These are phyloP conservation scores for Actenoides lindsayi DNA, from an alignment of 2,113 vertebrate species.

Conservation along the genomic window DNA sequence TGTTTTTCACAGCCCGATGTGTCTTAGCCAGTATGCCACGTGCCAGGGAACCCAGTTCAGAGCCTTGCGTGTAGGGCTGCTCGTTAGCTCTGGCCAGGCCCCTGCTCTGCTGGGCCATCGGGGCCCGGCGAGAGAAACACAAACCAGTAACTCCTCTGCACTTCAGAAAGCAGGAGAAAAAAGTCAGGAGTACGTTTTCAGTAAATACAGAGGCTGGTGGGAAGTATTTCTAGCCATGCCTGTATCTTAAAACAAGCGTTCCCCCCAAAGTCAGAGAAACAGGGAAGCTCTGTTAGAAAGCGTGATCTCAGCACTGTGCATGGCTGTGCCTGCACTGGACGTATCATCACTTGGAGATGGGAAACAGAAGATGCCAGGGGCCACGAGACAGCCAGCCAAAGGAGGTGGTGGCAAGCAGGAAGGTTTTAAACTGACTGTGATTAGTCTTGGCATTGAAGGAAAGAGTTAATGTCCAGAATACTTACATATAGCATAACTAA, in stretches of 20 bases:
- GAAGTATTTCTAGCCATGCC: neutral
- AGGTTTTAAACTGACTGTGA: neutral
- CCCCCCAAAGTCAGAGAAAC: neutral
- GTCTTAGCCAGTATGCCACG: neutral
- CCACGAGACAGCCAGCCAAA: neutral
- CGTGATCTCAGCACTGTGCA: neutral
- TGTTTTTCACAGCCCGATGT: neutral
- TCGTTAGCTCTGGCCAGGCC: neutral
- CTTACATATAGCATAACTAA: slow-evolving; percentile 10
- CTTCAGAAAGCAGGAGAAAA: neutral
- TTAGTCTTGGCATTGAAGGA: neutral
- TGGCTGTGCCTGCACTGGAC: neutral
- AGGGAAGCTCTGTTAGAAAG: neutral
- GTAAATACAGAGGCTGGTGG: neutral
- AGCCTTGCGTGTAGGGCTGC: neutral
- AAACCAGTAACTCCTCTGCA: neutral
- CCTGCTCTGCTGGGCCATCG: neutral
- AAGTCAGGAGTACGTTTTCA: neutral
- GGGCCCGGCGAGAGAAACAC: neutral
- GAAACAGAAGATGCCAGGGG: neutral
- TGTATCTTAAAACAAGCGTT: neutral
- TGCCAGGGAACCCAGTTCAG: neutral
- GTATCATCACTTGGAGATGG: neutral
- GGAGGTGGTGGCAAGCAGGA: neutral
- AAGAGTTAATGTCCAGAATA: slow-evolving; percentile 31